Percentiles rank a stretch among this genome's conserved stretches.
Conservation (phyloP, 2,797 vertebrate species). For the Artibeus jamaicensis region DNA sequence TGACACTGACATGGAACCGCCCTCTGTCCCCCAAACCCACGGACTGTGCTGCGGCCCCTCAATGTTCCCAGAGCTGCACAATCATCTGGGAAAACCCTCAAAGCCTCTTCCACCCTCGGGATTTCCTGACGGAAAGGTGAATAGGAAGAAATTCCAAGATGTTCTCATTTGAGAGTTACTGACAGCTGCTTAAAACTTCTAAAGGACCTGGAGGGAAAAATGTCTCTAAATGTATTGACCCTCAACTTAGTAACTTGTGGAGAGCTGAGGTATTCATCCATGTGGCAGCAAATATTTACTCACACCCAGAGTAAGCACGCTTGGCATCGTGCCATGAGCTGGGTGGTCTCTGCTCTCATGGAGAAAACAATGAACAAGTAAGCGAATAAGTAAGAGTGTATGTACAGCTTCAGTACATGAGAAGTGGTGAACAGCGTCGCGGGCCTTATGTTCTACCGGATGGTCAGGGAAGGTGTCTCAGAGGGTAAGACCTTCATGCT, state of each 20-base stretch:
- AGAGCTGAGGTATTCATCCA: neutral
- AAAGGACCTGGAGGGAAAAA: neutral
- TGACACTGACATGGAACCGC: neutral
- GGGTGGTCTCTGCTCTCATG: neutral
- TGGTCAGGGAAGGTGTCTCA: neutral
- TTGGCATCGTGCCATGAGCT: neutral
- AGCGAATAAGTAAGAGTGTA: neutral
- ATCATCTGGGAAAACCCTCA: neutral
- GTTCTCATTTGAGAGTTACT: neutral
- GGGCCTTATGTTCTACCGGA: neutral
- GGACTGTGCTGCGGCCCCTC: neutral
- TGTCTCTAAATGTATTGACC: neutral
- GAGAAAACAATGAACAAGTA: neutral
- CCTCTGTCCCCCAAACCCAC: neutral
- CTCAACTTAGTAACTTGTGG: neutral
- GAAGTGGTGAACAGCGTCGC: neutral
- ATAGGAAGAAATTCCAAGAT: neutral
- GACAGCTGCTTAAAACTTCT: neutral
- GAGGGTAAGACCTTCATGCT: neutral
- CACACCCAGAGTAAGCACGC: neutral
- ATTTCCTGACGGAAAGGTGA: neutral
- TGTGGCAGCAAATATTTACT: neutral
- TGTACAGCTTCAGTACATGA: neutral
- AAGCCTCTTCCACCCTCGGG: neutral
- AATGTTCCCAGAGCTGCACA: neutral